Evolutionary conservation across 2,888 invertebrate species (phyloP).

Genomic region (Macrophya alboannulata): DNA sequence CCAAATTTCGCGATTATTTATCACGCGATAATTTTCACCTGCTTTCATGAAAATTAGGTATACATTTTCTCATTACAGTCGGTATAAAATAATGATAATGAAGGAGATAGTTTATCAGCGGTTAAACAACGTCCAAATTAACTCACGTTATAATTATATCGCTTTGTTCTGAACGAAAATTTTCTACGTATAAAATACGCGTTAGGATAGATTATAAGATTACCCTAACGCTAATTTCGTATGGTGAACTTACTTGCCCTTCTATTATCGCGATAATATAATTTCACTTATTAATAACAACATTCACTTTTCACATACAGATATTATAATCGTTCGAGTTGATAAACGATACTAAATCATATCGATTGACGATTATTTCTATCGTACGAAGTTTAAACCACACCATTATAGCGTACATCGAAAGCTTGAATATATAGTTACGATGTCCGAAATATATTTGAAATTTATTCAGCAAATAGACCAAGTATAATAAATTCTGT

Average conservation of each 20-base stretch:
- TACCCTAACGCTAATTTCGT: neutral
- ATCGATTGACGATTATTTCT: neutral
- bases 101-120: too few species aligned
- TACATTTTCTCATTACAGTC: neutral
- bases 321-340: neutral
- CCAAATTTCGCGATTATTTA: neutral
- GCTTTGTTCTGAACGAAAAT: too few species aligned
- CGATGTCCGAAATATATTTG: neutral
- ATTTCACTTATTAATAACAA: neutral
- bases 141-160: too few species aligned
- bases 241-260: neutral
- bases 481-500: neutral
- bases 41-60: neutral
- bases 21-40: neutral
- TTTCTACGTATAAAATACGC: too few species aligned
- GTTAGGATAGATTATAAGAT: too few species aligned
- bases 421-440: neutral
- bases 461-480: neutral
- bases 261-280: neutral
- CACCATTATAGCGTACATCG: neutral
- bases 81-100: neutral
- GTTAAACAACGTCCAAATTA: too few species aligned
- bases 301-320: neutral
- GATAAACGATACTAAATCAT: neutral
- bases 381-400: neutral